Conservation (phyloP, 1,140 invertebrate species). For the Drosophila cardini region DNA sequence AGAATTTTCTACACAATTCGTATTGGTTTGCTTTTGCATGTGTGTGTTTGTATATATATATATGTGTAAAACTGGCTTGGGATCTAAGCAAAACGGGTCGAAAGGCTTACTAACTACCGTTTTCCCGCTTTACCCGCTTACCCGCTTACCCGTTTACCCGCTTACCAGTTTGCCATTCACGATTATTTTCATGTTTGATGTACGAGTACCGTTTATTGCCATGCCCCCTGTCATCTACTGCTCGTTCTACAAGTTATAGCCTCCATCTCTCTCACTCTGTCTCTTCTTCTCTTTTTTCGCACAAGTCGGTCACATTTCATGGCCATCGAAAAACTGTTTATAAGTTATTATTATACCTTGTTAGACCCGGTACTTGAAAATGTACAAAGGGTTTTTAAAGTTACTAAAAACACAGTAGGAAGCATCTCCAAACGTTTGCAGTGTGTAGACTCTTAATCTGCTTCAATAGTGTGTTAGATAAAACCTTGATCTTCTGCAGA, state of each 20-base stretch:
- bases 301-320: slow-evolving; percentile 65
- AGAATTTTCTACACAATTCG: slow-evolving; percentile 2
- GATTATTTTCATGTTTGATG: slow-evolving; percentile 16
- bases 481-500: too few relatives aligned
- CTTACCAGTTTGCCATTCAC: slow-evolving; percentile 27
- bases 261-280: neutral
- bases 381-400: too few relatives aligned
- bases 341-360: slow-evolving; percentile 28
- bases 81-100: slow-evolving; percentile 41
- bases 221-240: slow-evolving; percentile 27
- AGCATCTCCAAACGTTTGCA: too few relatives aligned
- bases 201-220: slow-evolving; percentile 42
- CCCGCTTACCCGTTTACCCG: neutral
- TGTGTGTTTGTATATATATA: neutral
- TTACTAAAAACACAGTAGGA: too few relatives aligned
- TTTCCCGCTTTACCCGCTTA: too few relatives aligned
- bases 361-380: neutral
- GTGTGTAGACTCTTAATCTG: too few relatives aligned
- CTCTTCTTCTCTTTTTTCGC: neutral
- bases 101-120: slow-evolving; percentile 28
- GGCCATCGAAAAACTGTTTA: slow-evolving; percentile 57
- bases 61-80: slow-evolving; percentile 55
- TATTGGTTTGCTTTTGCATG: neutral
- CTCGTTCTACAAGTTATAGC: slow-evolving; percentile 6
- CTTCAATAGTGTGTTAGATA: too few relatives aligned